These are phyloP conservation scores for Conomelus anceps DNA, from an alignment of 2,888 invertebrate species.

Conservation along the genomic window DNA sequence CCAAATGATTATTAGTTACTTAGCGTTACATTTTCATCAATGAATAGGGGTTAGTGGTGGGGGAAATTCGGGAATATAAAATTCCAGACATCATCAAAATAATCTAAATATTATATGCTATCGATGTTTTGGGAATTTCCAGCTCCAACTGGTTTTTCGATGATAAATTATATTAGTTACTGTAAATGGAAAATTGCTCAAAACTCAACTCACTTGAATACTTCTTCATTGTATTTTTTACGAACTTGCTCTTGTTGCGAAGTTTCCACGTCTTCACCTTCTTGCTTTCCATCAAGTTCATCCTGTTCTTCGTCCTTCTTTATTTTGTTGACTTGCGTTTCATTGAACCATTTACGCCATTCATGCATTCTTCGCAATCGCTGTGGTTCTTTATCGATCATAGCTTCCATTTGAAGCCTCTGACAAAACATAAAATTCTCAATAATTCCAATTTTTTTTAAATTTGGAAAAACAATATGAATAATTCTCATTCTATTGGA, in stretches of 20 bases:
- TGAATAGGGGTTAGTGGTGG: too few species aligned
- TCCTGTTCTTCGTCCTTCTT: slow-evolving; percentile 19
- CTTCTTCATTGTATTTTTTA: slow-evolving; percentile 29
- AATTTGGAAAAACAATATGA: not conserved
- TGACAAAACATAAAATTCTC: not conserved
- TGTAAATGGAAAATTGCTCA: not conserved
- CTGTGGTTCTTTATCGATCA: slow-evolving; percentile 25
- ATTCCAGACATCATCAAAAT: too few species aligned
- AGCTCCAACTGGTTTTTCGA: too few species aligned
- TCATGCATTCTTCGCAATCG: slow-evolving; percentile 25
- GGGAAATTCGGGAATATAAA: too few species aligned
- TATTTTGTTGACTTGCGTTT: slow-evolving; percentile 23
- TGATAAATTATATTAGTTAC: too few species aligned
- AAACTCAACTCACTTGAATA: slow-evolving; percentile 25
- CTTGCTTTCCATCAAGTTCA: slow-evolving; percentile 20
- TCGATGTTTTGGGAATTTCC: too few species aligned
- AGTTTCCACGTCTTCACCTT: slow-evolving; percentile 21
- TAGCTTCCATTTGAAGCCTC: not conserved
- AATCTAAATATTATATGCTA: too few species aligned
- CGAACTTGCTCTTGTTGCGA: slow-evolving; percentile 19
- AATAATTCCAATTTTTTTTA: too few species aligned
- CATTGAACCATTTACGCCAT: slow-evolving; percentile 28
- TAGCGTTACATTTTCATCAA: too few species aligned
- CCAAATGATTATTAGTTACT: too few species aligned
- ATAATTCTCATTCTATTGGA: not conserved